A percentile compares a stretch with the other conserved stretches of the same genome.
phyloP scores from a whole-genome alignment of 2,888 invertebrate species.

The Hylaea fasciaria region DNA sequence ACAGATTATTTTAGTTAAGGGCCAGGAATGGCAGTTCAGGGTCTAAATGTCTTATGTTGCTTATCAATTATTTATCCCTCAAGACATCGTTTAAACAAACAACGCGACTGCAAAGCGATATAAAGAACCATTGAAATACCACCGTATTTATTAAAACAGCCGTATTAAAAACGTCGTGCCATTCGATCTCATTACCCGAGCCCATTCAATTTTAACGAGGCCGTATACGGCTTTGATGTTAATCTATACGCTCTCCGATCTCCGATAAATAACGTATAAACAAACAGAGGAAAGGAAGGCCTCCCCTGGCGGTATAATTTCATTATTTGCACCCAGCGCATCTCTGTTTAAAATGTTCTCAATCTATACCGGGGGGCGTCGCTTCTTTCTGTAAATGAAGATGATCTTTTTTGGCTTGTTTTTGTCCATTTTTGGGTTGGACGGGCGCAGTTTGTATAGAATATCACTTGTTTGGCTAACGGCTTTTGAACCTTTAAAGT shows the following conservation, averaged over 20 bases:
- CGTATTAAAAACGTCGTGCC: slow-evolving; percentile 29
- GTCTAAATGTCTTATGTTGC: too few relatives aligned
- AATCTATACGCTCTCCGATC: slow-evolving; percentile 64
- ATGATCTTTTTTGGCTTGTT: slow-evolving; percentile 5
- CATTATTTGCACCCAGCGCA: slow-evolving; percentile 56
- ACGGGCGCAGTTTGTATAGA: background rate
- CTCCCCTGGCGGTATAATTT: slow-evolving; percentile 51
- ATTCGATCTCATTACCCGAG: slow-evolving; percentile 55
- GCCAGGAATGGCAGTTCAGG: too few relatives aligned
- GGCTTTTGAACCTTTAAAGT: background rate
- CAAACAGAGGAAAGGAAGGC: slow-evolving; percentile 52
- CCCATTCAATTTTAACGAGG: slow-evolving; percentile 71
- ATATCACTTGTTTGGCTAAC: background rate
- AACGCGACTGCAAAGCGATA: background rate
- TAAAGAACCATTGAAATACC: slow-evolving; percentile 6
- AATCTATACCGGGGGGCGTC: slow-evolving; percentile 38
- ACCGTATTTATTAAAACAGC: slow-evolving; percentile 19
- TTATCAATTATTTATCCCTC: too few relatives aligned
- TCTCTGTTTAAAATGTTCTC: slow-evolving; percentile 49
- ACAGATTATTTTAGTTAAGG: too few relatives aligned
- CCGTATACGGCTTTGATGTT: slow-evolving; percentile 69
- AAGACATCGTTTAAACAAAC: background rate
- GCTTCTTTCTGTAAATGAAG: slow-evolving; percentile 26
- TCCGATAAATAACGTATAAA: slow-evolving; percentile 52
- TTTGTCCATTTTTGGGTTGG: background rate